Evolutionary conservation across 2,113 vertebrate genomes (phyloP).

Genomic region (Alces alces): DNA sequence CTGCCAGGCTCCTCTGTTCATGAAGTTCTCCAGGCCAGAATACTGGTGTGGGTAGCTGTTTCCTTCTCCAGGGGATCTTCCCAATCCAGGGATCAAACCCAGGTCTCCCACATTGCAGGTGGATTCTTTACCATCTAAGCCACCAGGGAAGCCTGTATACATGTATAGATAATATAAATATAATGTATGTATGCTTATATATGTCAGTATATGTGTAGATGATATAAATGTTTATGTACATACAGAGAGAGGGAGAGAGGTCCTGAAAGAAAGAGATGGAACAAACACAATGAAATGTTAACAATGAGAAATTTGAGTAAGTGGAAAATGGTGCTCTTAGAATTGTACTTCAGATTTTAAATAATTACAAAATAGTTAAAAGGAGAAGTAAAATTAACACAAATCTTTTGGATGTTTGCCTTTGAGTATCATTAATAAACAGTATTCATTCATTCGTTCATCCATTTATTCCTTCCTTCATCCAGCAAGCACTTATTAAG

Average conservation of each 20-base stretch:
- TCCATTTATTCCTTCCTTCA: background rate
- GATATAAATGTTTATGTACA: background rate
- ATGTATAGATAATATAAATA: background rate
- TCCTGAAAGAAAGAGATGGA: background rate
- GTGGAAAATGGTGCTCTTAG: background rate
- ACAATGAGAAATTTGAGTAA: background rate
- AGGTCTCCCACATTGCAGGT: background rate
- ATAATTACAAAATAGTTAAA: background rate
- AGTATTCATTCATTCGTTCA: background rate
- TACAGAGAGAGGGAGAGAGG: background rate
- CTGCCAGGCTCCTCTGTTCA: background rate
- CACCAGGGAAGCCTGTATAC: background rate
- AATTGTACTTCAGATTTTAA: background rate
- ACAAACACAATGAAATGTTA: background rate
- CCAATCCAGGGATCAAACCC: background rate
- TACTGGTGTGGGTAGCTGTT: background rate
- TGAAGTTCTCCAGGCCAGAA: background rate
- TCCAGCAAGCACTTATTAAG: background rate
- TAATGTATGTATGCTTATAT: background rate
- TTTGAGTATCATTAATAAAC: background rate
- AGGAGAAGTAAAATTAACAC: conserved; percentile 3
- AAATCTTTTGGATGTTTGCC: background rate
- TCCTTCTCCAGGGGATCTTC: background rate
- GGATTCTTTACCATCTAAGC: background rate
- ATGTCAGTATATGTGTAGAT: background rate